A percentile compares a stretch with the other conserved stretches of the same genome.
Conservation (phyloP, 92 coral and sea anemone genomes). For the Porites divaricata region DNA sequence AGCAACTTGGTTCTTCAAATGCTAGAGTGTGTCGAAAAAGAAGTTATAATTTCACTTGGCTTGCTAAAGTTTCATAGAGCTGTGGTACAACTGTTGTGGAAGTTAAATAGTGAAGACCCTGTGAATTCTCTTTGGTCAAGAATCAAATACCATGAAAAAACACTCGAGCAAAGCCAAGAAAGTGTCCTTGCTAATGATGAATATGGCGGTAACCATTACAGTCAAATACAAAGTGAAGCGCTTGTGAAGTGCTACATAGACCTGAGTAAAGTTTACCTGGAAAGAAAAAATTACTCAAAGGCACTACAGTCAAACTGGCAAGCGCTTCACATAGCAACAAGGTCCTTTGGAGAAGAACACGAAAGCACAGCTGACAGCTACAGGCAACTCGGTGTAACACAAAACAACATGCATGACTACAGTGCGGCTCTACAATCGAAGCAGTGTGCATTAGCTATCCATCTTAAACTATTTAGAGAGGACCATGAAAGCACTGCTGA, state of each 20-base stretch:
- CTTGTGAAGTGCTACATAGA: not conserved
- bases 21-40: not conserved
- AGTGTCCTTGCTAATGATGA: not conserved
- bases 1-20: not conserved
- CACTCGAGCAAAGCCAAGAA: not conserved
- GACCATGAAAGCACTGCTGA: too few relatives aligned
- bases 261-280: not conserved
- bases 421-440: too few relatives aligned
- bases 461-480: too few relatives aligned
- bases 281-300: not conserved
- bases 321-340: not conserved
- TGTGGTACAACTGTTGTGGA: not conserved
- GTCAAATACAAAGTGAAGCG: not conserved
- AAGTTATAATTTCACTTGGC: not conserved
- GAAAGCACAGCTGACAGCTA: not conserved
- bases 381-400: not conserved
- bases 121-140: not conserved
- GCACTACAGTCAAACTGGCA: not conserved
- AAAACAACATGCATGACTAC: too few relatives aligned
- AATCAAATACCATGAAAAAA: not conserved
- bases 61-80: not conserved
- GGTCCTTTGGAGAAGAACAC: not conserved
- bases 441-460: too few relatives aligned
- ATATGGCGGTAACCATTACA: not conserved
- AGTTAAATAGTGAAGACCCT: not conserved